Conservation (phyloP, 2,888 invertebrate species). For the Villa cingulata region DNA sequence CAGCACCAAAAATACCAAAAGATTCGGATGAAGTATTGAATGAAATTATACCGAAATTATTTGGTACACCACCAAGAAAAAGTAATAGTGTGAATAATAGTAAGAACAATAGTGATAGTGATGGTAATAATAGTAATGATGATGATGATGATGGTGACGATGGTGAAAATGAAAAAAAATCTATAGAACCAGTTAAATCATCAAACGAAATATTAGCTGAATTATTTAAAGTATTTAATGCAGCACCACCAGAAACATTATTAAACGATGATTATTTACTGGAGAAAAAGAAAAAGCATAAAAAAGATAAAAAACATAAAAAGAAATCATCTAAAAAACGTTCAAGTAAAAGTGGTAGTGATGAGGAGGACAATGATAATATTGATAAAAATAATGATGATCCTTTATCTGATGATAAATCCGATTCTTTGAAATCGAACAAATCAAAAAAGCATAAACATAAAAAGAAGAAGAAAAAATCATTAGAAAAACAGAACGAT, state of each 20-base stretch:
- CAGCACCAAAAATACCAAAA: not conserved
- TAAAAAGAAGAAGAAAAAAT: slow-evolving; percentile 14
- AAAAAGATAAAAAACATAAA: slow-evolving; percentile 32
- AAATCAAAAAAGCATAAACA: slow-evolving; percentile 16
- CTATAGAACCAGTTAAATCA: slow-evolving; percentile 29
- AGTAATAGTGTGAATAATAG: too few relatives aligned
- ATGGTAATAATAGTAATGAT: slow-evolving; percentile 10
- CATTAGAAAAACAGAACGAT: slow-evolving; percentile 18
- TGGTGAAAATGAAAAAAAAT: slow-evolving; percentile 20
- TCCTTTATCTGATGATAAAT: slow-evolving; percentile 6
- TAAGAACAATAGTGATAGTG: too few relatives aligned
- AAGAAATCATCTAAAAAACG: slow-evolving; percentile 23
- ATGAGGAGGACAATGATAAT: slow-evolving; percentile 15
- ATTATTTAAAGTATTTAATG: slow-evolving; percentile 51
- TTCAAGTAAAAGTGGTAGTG: slow-evolving; percentile 17
- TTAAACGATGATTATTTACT: slow-evolving; percentile 34
- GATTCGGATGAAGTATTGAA: slow-evolving; percentile 22
- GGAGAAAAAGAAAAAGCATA: slow-evolving; percentile 25
- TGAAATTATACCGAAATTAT: slow-evolving; percentile 20
- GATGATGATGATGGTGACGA: not conserved
- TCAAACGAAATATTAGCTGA: slow-evolving; percentile 64
- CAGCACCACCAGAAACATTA: slow-evolving; percentile 49
- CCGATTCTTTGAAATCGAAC: not conserved
- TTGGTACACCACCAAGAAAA: slow-evolving; percentile 11
- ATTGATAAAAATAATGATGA: slow-evolving; percentile 17